Conservation (phyloP, 2,797 vertebrate genomes). For the Acropternis orthonyx region DNA sequence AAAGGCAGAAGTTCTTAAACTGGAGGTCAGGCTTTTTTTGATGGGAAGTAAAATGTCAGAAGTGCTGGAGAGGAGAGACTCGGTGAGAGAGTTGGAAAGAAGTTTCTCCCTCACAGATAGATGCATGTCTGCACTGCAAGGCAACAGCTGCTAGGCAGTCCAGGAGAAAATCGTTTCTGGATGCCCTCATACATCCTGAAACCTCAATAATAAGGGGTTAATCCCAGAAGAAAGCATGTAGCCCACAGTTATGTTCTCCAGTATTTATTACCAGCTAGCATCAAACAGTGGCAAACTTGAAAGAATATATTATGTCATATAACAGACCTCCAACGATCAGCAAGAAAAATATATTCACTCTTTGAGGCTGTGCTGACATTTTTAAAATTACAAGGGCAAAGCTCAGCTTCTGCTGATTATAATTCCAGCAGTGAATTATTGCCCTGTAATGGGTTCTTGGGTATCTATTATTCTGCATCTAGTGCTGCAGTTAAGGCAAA, state of each 20-base stretch:
- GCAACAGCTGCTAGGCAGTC: background rate
- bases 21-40: background rate
- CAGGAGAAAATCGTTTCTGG: background rate
- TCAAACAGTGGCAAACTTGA: slow-evolving; percentile 31
- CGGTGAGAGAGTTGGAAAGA: background rate
- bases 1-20: slow-evolving; percentile 10
- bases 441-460: slow-evolving; percentile 29
- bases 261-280: slow-evolving; percentile 19
- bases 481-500: slow-evolving; percentile 24
- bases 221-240: slow-evolving; percentile 1
- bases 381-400: slow-evolving; percentile 48
- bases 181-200: background rate
- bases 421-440: slow-evolving; percentile 49
- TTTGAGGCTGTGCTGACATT: slow-evolving; percentile 34
- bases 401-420: slow-evolving; percentile 51
- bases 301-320: slow-evolving; percentile 20
- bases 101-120: background rate
- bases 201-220: background rate
- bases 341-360: slow-evolving; percentile 31
- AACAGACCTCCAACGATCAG: slow-evolving; percentile 28
- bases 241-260: background rate
- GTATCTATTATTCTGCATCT: slow-evolving; percentile 46
- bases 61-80: background rate
- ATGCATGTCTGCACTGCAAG: background rate
- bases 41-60: background rate